Percentiles rank a stretch among this genome's conserved stretches.
These are phyloP conservation scores for Tympanoctomys barrerae DNA, from an alignment of 2,797 vertebrate genomes.

Conservation along the genomic window DNA sequence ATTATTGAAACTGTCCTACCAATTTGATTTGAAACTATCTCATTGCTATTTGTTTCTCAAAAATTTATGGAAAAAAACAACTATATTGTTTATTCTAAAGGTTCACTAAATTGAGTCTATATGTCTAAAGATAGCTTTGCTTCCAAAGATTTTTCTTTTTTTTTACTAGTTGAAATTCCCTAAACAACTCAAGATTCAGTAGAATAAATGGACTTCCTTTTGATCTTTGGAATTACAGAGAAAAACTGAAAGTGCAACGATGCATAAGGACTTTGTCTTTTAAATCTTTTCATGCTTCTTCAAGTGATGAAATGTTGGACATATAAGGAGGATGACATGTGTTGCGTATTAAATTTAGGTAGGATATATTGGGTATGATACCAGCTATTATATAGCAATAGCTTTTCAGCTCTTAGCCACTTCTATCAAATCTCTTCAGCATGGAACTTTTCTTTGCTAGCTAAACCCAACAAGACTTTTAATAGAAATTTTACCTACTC, in stretches of 20 bases:
- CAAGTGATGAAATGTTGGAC: neutral
- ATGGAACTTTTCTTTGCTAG: slow-evolving; percentile 16
- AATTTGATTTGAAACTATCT: too few relatives aligned
- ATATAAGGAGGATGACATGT: neutral
- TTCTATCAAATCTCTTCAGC: neutral
- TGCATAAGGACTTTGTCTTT: neutral
- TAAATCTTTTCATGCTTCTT: neutral
- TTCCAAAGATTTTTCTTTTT: slow-evolving; percentile 45
- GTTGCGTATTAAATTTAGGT: neutral
- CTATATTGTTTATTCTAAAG: slow-evolving; percentile 4
- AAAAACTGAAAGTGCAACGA: slow-evolving; percentile 20
- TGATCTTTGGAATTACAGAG: slow-evolving; percentile 50
- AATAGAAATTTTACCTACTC: slow-evolving; percentile 48
- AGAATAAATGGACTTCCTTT: slow-evolving; percentile 61
- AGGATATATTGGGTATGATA: neutral
- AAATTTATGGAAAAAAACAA: too few relatives aligned
- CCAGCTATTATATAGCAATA: neutral
- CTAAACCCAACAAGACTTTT: slow-evolving; percentile 39
- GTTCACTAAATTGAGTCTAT: slow-evolving; percentile 25
- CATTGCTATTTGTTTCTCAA: too few relatives aligned
- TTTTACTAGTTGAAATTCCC: neutral
- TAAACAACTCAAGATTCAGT: slow-evolving; percentile 33
- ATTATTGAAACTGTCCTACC: too few relatives aligned
- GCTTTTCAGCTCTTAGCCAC: neutral
- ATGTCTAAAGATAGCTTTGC: neutral